Conservation (phyloP, 2,888 invertebrate genomes). For the Heliconius ethilla region DNA sequence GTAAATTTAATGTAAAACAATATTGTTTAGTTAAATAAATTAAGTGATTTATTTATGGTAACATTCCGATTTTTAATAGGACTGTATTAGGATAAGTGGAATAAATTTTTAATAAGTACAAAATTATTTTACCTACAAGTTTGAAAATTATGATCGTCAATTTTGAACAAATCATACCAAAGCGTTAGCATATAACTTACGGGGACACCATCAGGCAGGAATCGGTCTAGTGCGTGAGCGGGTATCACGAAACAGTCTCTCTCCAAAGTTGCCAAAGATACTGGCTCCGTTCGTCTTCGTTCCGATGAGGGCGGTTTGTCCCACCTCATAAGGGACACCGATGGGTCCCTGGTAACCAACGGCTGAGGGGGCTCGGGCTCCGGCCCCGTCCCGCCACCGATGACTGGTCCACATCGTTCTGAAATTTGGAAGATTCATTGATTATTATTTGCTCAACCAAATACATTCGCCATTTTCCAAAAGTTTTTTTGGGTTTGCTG, state of each 20-base stretch:
- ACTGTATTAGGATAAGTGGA: not conserved
- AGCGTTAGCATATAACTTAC: conserved; percentile 67
- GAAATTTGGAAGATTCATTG: conserved; percentile 50
- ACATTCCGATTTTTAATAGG: not conserved
- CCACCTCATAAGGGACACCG: conserved; percentile 82
- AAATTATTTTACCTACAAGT: not conserved
- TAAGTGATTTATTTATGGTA: not conserved
- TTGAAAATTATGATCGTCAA: not conserved
- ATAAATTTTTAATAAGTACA: not conserved
- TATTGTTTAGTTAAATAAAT: not conserved
- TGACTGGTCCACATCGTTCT: conserved; percentile 89
- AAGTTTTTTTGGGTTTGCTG: not conserved
- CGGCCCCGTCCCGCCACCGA: conserved; percentile 82
- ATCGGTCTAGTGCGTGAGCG: conserved; percentile 92
- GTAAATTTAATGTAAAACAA: not conserved
- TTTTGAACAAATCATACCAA: not conserved
- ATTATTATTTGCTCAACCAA: not conserved
- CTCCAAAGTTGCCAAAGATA: conserved; percentile 90
- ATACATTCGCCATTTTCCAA: not conserved
- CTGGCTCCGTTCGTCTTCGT: conserved; percentile 83
- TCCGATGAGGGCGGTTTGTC: conserved; percentile 72
- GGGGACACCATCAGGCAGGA: conserved; percentile 94
- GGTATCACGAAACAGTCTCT: conserved; percentile 97
- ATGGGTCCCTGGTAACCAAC: conserved; percentile 85
- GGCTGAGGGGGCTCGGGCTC: conserved; percentile 88